Base-by-base conservation (phyloP, 1,140 invertebrate species). In the Trichogramma pretiosum region DNA sequence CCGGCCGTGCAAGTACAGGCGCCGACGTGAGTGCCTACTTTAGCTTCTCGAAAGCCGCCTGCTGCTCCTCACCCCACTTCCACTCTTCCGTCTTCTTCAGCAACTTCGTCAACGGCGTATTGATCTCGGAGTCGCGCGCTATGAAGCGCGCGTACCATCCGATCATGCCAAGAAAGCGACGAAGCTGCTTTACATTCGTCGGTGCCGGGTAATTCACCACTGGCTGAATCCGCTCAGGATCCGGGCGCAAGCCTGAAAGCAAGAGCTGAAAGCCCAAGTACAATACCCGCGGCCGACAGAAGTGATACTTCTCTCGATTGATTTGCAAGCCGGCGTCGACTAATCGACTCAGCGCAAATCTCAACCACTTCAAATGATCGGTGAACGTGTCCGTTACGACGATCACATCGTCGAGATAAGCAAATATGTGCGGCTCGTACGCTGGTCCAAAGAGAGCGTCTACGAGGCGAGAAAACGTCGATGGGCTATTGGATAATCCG, bases 141-240 rank as follows among this genome's bases (percentile, higher is more conserved):
- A 48, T 30, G 34, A 63, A 65, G 18, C 52, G 30, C 5, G 50
- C 14, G 37, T 64, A 65, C 46, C 60, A 65, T 8, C 48, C 55
- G 5, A 59, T 38, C 36, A 63, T 50, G 0, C 63, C 64, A 10
- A 67, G 17, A 41, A 65, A 61, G 23, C 38, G 33, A 16, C 54
- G 39, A 14, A 63, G 19, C 45, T 62, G 52, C 19, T 59, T 50
- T 1, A 53, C 28, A 41, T 56, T 56, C 2, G 14, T 33, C 2
- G 62, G 60, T 11, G 23, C 22, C 0, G 57, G 53, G 18, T 48
- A 56, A 11, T 55, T 43, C 0, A 11, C 5, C 11, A 62, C 47
- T 10, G 64, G 33, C 17, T 0, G 16, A 0, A 50, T 23, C 5
- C 35, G 26, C 1, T 39, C 41, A 3, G 26, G 34, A 14, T 39